Conservation (phyloP, 2,113 vertebrate genomes). For the Scalopus aquaticus region DNA sequence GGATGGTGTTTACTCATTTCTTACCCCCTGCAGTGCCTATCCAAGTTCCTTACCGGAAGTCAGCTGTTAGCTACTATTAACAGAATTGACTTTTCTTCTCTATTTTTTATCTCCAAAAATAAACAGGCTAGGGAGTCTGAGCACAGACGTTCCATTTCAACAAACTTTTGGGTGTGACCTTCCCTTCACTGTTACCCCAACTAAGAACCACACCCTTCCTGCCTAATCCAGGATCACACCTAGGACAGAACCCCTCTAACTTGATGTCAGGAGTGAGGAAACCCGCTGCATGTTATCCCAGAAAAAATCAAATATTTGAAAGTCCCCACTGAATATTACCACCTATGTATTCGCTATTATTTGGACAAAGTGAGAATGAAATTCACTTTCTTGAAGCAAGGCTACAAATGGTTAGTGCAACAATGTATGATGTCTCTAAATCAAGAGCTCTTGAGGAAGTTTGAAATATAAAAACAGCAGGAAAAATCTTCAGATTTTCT, state of each 20-base stretch:
- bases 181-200: background rate
- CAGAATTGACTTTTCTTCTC: background rate
- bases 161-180: background rate
- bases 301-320: background rate
- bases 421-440: background rate
- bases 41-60: background rate
- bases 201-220: background rate
- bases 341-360: background rate
- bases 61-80: background rate
- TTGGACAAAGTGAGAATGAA: background rate
- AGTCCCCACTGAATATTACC: background rate
- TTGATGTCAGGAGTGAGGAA: background rate
- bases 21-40: background rate
- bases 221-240: background rate
- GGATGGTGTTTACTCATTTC: background rate
- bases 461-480: background rate
- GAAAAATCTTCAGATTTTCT: background rate
- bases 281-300: rapidly evolving
- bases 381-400: background rate
- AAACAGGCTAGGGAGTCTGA: background rate
- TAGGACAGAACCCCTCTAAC: background rate
- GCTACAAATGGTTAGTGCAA: background rate
- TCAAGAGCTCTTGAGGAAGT: background rate
- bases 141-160: background rate
- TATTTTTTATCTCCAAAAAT: background rate